Conservation (phyloP, 2,113 vertebrate genomes). For the Suricata suricatta region DNA sequence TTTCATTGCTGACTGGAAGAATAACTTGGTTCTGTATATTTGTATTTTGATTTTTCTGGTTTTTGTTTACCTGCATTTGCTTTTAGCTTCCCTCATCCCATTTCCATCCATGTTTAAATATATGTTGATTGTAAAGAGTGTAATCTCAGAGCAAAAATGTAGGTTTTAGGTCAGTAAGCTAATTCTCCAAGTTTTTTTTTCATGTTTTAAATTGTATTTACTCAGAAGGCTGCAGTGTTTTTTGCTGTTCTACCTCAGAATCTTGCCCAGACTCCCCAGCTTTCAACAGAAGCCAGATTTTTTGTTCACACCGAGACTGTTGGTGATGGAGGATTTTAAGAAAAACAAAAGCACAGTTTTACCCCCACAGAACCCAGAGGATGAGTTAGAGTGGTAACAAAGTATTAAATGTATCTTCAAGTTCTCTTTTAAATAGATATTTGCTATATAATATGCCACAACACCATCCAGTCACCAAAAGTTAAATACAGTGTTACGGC, state of each 20-base stretch:
- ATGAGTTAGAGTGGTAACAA: neutral
- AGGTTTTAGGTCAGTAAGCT: neutral
- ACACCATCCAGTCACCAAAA: neutral
- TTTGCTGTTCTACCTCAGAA: neutral
- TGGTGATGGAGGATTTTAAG: neutral
- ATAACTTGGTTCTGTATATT: neutral
- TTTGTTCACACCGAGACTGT: neutral
- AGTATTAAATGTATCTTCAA: neutral
- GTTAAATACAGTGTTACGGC: neutral
- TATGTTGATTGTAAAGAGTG: neutral
- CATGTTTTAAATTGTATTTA: neutral
- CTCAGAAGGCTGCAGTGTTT: neutral
- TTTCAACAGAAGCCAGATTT: neutral
- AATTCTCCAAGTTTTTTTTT: neutral
- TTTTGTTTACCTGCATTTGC: slow-evolving; percentile 20
- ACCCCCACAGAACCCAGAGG: neutral
- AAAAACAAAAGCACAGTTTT: neutral
- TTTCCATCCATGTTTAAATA: neutral
- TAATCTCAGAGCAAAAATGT: neutral
- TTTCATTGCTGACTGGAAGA: neutral
- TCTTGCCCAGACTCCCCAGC: neutral
- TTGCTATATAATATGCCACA: neutral
- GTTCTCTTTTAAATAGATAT: neutral
- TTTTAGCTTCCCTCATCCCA: neutral
- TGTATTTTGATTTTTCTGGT: slow-evolving; percentile 29